Evolutionary conservation across 1,140 invertebrate species (phyloP).

Genomic region (Bombus cullumanus): DNA sequence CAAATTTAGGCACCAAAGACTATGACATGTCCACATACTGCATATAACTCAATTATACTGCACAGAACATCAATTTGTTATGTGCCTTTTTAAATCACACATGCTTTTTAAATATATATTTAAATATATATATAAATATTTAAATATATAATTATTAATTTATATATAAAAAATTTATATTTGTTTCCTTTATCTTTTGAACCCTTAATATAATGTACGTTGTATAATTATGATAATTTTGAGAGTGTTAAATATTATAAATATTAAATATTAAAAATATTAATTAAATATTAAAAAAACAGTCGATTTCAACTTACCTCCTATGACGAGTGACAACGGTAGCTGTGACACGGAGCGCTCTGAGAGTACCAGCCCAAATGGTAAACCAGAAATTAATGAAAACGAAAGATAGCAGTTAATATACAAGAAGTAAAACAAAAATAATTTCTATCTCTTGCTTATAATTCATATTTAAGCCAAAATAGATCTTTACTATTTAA

Average conservation of each 20-base stretch:
- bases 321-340: constrained; percentile 50
- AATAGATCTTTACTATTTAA: constrained; percentile 14
- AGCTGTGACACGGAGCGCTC: constrained; percentile 62
- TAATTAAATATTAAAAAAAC: no score
- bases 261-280: no score
- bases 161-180: not conserved
- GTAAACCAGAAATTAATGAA: constrained; percentile 83
- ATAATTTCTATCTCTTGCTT: constrained; percentile 51
- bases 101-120: no score
- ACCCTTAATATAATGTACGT: not conserved
- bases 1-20: not conserved
- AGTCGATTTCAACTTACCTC: constrained; percentile 75
- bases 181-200: not conserved
- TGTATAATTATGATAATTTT: not conserved
- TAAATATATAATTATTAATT: not conserved
- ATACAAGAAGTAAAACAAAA: constrained; percentile 71
- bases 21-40: not conserved
- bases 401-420: constrained; percentile 82
- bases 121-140: no score
- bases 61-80: not conserved
- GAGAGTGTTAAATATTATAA: not conserved
- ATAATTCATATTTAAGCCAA: constrained; percentile 28
- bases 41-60: not conserved
- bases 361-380: constrained; percentile 77
- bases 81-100: not conserved